Percentiles rank a stretch among this genome's conserved stretches.
phyloP scores from a whole-genome alignment of 2,888 invertebrate genomes.

The Uloborus plumipes region DNA sequence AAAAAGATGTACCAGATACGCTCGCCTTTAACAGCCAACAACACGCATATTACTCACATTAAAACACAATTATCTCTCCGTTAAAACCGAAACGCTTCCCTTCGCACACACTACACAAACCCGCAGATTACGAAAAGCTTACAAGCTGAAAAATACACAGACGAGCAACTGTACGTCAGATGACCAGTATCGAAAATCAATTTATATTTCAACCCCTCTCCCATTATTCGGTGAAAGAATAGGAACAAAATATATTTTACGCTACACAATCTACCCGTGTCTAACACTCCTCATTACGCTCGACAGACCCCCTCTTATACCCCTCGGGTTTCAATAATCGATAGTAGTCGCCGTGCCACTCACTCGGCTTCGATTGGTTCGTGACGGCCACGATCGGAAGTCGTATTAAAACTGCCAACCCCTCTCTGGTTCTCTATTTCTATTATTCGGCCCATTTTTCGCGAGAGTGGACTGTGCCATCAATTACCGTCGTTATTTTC shows the following conservation, averaged over 20 bases:
- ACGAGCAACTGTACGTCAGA: not conserved
- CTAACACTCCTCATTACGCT: constrained; percentile 35
- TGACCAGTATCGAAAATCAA: constrained; percentile 41
- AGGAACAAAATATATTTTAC: constrained; percentile 28
- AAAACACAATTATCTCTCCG: not conserved
- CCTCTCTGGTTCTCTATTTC: not conserved
- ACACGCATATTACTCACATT: too few species aligned
- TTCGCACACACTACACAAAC: not conserved
- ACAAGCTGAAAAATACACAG: not conserved
- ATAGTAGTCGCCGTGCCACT: too few species aligned
- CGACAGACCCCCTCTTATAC: not conserved
- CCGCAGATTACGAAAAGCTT: not conserved
- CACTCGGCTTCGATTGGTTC: too few species aligned
- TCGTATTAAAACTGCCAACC: constrained; percentile 15
- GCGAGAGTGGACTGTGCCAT: not conserved
- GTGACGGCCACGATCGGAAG: constrained; percentile 3
- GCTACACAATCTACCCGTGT: constrained; percentile 27
- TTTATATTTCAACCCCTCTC: constrained; percentile 35
- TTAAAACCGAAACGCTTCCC: not conserved
- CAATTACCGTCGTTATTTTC: constrained; percentile 27
- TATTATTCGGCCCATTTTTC: constrained; percentile 21
- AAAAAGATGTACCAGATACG: too few species aligned
- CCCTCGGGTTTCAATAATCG: not conserved
- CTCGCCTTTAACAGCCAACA: too few species aligned
- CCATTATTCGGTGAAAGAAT: constrained; percentile 7